Evolutionary conservation across 1,140 invertebrate species (phyloP).

Genomic region (Triops cancriformis): DNA sequence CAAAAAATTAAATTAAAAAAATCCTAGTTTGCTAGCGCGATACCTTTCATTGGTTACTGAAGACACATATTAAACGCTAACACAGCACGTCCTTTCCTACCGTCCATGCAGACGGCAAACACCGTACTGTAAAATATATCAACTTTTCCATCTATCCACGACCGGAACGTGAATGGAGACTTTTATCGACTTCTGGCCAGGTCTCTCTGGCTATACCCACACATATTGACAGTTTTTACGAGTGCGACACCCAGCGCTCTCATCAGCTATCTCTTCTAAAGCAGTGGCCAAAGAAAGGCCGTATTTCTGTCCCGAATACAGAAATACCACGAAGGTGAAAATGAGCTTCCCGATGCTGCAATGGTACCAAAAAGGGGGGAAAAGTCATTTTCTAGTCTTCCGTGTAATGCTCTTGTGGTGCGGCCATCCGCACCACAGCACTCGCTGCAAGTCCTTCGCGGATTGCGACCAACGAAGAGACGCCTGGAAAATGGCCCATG

Average conservation of each 20-base stretch:
- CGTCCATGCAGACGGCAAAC: too few species aligned
- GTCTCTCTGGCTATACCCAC: background rate
- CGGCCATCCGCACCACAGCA: background rate
- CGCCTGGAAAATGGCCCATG: background rate
- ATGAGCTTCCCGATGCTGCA: background rate
- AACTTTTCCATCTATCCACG: background rate
- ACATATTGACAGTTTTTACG: background rate
- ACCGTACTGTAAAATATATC: too few species aligned
- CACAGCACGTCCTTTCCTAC: too few species aligned
- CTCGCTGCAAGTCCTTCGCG: background rate
- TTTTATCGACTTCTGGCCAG: background rate
- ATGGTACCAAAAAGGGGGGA: background rate
- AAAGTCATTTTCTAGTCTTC: background rate
- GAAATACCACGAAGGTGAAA: background rate
- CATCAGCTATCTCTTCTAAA: background rate
- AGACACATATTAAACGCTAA: too few species aligned
- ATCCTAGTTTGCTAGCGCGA: too few species aligned
- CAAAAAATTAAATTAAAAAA: too few species aligned
- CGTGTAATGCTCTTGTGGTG: background rate
- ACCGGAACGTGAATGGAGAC: background rate
- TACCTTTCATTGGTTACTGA: too few species aligned
- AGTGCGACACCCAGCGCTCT: background rate
- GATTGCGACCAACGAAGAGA: background rate
- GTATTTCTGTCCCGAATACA: background rate
- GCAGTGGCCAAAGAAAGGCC: background rate